These are phyloP conservation scores for Balanococcus diminutus DNA, from an alignment of 2,888 invertebrate species.

Conservation along the genomic window DNA sequence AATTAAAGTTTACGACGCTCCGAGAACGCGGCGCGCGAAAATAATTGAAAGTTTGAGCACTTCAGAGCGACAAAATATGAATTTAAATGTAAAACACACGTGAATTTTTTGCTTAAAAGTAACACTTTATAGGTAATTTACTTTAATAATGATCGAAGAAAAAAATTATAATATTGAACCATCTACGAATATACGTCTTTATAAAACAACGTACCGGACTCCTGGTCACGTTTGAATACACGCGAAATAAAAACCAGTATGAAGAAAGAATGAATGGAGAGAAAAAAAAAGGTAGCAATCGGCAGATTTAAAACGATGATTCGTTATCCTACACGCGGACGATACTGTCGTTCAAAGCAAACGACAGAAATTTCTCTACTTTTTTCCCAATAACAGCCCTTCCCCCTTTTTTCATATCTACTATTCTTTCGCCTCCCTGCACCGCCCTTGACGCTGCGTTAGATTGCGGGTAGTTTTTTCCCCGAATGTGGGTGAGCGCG, in stretches of 20 bases:
- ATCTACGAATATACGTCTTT: no score
- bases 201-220: background rate
- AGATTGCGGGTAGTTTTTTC: constrained; percentile 55
- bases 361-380: constrained; percentile 51
- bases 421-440: constrained; percentile 56
- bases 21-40: background rate
- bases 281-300: constrained; percentile 6
- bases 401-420: constrained; percentile 56
- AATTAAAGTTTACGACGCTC: background rate
- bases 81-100: no score
- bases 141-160: no score
- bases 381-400: constrained; percentile 48
- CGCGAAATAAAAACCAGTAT: no score
- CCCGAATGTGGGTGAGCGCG: constrained; percentile 52
- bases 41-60: no score
- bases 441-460: constrained; percentile 60
- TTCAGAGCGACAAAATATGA: no score
- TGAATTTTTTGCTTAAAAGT: no score
- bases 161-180: no score
- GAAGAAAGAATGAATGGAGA: no score
- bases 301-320: constrained; percentile 39
- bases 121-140: no score
- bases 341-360: constrained; percentile 52
- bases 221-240: no score
- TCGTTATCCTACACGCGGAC: constrained; percentile 50